phyloP scores from a whole-genome alignment of 1,140 invertebrate species.

The Sycophila sp. region DNA sequence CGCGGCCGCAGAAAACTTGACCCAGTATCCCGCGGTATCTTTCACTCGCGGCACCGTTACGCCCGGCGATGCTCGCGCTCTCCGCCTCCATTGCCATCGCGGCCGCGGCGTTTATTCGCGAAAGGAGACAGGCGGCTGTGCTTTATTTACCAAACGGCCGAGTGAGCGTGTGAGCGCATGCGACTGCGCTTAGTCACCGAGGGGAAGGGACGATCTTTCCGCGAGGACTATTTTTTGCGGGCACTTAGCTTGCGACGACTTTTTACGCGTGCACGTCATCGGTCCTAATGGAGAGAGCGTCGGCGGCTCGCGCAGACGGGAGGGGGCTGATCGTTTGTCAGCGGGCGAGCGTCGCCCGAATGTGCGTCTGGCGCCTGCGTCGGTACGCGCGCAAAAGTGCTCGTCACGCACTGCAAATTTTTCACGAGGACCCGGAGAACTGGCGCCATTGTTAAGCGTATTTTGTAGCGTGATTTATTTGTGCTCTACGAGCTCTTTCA shows the following conservation, averaged over 20 bases:
- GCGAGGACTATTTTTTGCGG: not conserved
- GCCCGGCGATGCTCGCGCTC: not conserved
- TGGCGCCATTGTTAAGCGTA: too few relatives aligned
- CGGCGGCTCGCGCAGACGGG: not conserved
- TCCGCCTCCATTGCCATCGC: too few relatives aligned
- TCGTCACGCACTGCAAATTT: constrained; percentile 21
- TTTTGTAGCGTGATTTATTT: not conserved
- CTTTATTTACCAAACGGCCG: not conserved
- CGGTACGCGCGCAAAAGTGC: constrained; percentile 11
- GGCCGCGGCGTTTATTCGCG: not conserved
- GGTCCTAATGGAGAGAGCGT: not conserved
- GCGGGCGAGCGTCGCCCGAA: too few relatives aligned
- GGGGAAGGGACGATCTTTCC: not conserved
- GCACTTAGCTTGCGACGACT: not conserved
- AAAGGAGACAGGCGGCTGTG: not conserved
- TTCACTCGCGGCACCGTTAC: not conserved
- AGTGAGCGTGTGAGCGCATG: too few relatives aligned
- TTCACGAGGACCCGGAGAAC: not conserved
- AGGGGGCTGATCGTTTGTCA: constrained; percentile 20
- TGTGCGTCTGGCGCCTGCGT: not conserved
- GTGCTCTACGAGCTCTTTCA: not conserved
- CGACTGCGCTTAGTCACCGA: too few relatives aligned
- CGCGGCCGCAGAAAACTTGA: constrained; percentile 28
- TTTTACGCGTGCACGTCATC: not conserved
- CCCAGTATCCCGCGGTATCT: constrained; percentile 26